Evolutionary conservation across 2,113 vertebrate species (phyloP).

Genomic region (Loxodonta africana): DNA sequence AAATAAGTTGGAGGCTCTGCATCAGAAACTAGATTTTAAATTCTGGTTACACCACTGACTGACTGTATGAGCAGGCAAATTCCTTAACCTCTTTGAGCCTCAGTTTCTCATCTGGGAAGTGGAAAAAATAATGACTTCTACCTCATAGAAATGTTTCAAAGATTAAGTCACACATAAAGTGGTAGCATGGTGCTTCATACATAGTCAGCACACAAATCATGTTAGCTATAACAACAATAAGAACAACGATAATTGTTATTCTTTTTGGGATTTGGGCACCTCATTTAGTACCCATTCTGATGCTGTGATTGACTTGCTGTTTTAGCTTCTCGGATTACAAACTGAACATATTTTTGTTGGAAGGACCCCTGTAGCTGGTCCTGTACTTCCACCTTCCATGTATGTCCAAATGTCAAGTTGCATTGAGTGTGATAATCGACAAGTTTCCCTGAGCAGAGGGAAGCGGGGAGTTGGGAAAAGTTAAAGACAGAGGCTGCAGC

Average conservation of each 20-base stretch:
- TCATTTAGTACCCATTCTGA: not conserved
- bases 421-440: not conserved
- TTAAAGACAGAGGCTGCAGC: not conserved
- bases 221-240: not conserved
- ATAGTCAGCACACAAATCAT: not conserved
- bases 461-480: not conserved
- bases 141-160: not conserved
- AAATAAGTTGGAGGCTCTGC: not conserved
- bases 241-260: conserved; percentile 31
- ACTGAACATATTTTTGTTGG: not conserved
- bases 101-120: conserved; percentile 26
- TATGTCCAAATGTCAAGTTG: not conserved
- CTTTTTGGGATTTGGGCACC: not conserved
- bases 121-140: not conserved
- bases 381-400: not conserved
- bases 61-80: not conserved
- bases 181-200: not conserved
- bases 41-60: not conserved
- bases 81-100: conserved; percentile 16
- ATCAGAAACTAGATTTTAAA: not conserved
- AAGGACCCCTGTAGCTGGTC: not conserved
- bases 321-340: conserved; percentile 2
- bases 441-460: conserved; percentile 18
- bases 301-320: not conserved
- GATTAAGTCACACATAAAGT: not conserved